A percentile compares a stretch with the other conserved stretches of the same genome.
These are phyloP conservation scores for Henricia sp. DNA, from an alignment of 53 echinoderm and acorn worm genomes.

Conservation along the genomic window DNA sequence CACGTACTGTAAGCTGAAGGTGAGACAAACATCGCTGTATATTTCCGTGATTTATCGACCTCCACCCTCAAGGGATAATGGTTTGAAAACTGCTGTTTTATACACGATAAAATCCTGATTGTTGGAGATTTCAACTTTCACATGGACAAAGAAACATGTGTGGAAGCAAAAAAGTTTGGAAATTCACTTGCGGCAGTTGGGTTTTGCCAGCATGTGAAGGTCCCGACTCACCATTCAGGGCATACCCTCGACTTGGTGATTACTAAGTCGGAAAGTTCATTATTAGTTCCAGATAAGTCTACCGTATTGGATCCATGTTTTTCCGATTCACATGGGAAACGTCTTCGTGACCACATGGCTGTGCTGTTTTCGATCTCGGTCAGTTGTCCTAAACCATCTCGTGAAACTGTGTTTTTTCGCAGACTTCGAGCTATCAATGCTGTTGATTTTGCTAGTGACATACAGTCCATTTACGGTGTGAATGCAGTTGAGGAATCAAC, in stretches of 20 bases:
- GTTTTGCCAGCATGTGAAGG: too few relatives aligned
- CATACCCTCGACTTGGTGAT: not conserved
- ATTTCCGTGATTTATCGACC: too few relatives aligned
- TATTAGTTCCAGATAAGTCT: not conserved
- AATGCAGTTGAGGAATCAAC: not conserved
- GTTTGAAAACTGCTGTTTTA: too few relatives aligned
- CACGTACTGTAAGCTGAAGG: too few relatives aligned
- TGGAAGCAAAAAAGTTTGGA: not conserved
- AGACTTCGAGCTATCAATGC: not conserved
- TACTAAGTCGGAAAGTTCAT: not conserved
- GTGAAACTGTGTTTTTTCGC: not conserved
- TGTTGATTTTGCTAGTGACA: not conserved
- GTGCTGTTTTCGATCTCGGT: not conserved
- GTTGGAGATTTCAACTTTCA: too few relatives aligned
- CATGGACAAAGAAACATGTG: too few relatives aligned
- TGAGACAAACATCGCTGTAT: too few relatives aligned
- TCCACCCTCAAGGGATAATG: too few relatives aligned
- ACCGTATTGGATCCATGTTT: constrained; percentile 50
- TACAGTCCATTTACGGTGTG: not conserved
- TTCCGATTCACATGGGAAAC: constrained; percentile 65
- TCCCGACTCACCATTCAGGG: not conserved
- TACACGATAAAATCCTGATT: too few relatives aligned
- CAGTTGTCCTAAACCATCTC: not conserved
- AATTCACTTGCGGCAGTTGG: too few relatives aligned
- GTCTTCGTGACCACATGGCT: constrained; percentile 7